These are phyloP conservation scores for Dicyrtoma fusca DNA, from an alignment of 2,888 invertebrate species.

Conservation along the genomic window DNA sequence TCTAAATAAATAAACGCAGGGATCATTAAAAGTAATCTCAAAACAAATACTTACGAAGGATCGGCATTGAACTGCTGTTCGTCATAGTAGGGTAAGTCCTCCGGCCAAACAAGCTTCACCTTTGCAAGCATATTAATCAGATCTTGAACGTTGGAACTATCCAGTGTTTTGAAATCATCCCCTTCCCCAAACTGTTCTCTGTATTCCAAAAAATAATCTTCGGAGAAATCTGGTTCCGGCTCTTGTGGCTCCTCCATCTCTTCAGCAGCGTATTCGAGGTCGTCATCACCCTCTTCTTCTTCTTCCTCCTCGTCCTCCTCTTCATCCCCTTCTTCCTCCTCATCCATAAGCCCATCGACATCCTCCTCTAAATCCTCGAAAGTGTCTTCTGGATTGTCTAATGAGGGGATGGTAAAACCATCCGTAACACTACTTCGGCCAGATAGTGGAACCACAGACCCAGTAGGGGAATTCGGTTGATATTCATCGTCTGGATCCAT, in stretches of 20 bases:
- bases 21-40: constrained; percentile 4
- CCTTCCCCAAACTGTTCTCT: constrained; percentile 25
- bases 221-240: constrained; percentile 21
- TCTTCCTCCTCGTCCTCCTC: constrained; percentile 32
- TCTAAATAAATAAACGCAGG: too few relatives aligned
- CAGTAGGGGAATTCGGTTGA: too few relatives aligned
- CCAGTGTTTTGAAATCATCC: constrained; percentile 29
- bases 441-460: too few relatives aligned
- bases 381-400: not conserved
- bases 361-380: constrained; percentile 20
- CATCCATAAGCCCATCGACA: not conserved
- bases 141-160: constrained; percentile 46
- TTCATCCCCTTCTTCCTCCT: constrained; percentile 26
- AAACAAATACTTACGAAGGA: constrained; percentile 35
- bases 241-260: constrained; percentile 27
- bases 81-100: constrained; percentile 49
- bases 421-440: too few relatives aligned
- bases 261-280: not conserved
- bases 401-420: too few relatives aligned
- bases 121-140: constrained; percentile 50
- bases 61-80: constrained; percentile 39
- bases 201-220: constrained; percentile 30
- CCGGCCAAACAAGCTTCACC: constrained; percentile 53
- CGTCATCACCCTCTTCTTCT: constrained; percentile 23
- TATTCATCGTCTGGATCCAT: too few relatives aligned